Conservation (phyloP, 2,113 vertebrate species). For the human region GRCh38 chr11:36760001-36760500, state of each 20-base stretch:
- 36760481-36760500: neutral
- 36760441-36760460: neutral
- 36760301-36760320: neutral
- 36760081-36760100: neutral
- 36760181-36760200: neutral
- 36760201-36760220: neutral
- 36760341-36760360: neutral
- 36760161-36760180: neutral
- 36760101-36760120: too few relatives aligned
- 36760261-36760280: neutral
- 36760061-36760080: neutral
- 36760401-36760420: neutral
- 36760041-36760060: neutral
- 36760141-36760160: neutral
- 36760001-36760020: neutral
- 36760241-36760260: neutral
- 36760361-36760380: neutral
- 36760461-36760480: neutral
- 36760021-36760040: neutral
- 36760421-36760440: neutral
- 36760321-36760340: neutral
- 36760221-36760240: neutral
- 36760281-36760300: neutral
- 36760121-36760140: neutral
- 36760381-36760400: neutral